Evolutionary conservation across 1,140 invertebrate genomes (phyloP), one percentile per base, ranked within the genome.

Genomic region (Nasonia giraulti): DNA sequence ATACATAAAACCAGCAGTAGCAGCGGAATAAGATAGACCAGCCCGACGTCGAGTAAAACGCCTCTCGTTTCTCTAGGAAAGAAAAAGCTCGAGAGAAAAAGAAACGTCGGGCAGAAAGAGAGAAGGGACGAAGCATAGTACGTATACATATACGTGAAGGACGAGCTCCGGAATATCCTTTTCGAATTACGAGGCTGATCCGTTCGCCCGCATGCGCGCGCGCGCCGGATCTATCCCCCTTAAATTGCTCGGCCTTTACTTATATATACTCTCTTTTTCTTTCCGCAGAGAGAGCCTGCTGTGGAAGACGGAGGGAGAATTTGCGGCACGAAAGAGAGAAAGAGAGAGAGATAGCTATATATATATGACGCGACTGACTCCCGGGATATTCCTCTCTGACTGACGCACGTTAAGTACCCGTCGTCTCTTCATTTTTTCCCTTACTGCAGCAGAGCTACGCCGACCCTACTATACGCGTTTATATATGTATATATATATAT

Each of bases 161-260:
- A 80, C 62, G 79, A 55, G 47, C n/a, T 2, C 17, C 0, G 77
- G 50, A 37, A 82, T 82, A 55, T 75, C 80, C 71, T 31, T 23
- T 71, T 6, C 27, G 80, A 50, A 75, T 82, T 82, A 82, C 17
- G 80, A n/a, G 68, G 31, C 68, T 71, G 80, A 81, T 81, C 80
- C 69, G 80, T 81, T 69, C 37, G 68, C 40, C 69, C 69, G 80
- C 80, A 50, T 73, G 6, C 68, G 47, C 47, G 55, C 47, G 55
- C 73, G 47, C 47, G 55, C 73, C 11, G 40, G 12, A 14, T 81
- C 69, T 82, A 82, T 82, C 81, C 81, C 33, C 71, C 81, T 82
- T 75, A 82, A 82, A 82, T 82, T 82, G 81, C 81, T 75, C 23
- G 71, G 81, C 47, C 81, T 82, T 74, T 74, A 50, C 50, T 76